These are phyloP conservation scores for Ptilonorhynchus violaceus DNA, from an alignment of 2,113 vertebrate species.

Conservation along the genomic window DNA sequence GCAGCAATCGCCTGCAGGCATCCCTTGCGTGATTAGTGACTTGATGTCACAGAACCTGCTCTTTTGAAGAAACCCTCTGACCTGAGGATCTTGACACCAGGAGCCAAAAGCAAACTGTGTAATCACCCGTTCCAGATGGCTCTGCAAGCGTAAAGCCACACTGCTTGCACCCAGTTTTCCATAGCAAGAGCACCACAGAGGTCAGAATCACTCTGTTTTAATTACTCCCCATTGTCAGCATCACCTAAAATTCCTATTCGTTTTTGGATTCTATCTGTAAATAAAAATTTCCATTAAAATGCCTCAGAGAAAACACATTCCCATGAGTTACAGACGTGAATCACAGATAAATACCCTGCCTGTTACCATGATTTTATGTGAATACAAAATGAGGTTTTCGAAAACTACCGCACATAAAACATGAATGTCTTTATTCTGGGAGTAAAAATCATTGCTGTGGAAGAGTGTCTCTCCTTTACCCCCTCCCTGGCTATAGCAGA, in stretches of 20 bases:
- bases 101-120: conserved; percentile 5
- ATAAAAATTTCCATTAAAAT: conserved; percentile 36
- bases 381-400: conserved; percentile 48
- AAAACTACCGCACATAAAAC: conserved; percentile 3
- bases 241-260: not conserved
- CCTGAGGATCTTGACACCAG: not conserved
- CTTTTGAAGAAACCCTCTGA: not conserved
- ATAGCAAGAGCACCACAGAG: not conserved
- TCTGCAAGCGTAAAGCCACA: not conserved
- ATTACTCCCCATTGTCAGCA: not conserved
- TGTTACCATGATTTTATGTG: not conserved
- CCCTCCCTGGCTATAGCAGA: not conserved
- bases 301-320: not conserved
- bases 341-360: conserved; percentile 16
- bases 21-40: not conserved
- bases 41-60: not conserved
- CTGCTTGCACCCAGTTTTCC: not conserved
- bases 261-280: conserved; percentile 17
- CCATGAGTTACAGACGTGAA: not conserved
- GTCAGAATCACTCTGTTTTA: not conserved
- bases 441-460: not conserved
- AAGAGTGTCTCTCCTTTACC: not conserved
- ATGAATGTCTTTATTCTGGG: not conserved
- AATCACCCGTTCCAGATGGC: conserved; percentile 1
- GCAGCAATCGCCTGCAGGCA: not conserved